Evolutionary conservation across 2,797 vertebrate genomes (phyloP).

Genomic region (Benthosema pterotum): DNA sequence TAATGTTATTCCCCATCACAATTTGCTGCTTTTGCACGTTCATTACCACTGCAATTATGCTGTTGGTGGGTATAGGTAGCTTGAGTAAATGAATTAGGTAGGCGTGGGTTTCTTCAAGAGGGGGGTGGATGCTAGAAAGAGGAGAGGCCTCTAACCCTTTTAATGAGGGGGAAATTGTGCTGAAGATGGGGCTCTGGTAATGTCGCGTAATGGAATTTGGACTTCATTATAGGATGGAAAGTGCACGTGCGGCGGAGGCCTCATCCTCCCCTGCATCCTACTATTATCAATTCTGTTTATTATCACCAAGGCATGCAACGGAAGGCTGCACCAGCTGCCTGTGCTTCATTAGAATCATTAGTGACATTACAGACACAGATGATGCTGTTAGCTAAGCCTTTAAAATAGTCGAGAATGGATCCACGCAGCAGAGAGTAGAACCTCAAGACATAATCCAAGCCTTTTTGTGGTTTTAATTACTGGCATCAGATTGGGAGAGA

Average conservation of each 20-base stretch:
- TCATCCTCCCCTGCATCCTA: constrained; percentile 47
- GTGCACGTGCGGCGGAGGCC: constrained; percentile 40
- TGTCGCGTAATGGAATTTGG: constrained; percentile 75
- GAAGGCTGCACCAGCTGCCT: constrained; percentile 23
- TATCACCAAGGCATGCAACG: constrained; percentile 45
- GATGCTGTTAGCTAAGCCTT: constrained; percentile 33
- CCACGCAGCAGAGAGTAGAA: constrained; percentile 18
- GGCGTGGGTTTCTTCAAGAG: constrained; percentile 69
- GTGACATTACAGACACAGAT: constrained; percentile 44
- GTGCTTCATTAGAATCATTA: constrained; percentile 32
- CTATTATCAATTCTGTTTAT: constrained; percentile 45
- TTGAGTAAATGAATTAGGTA: constrained; percentile 83
- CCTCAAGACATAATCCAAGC: background rate
- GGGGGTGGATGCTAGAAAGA: constrained; percentile 71
- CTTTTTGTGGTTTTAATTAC: background rate
- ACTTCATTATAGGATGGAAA: constrained; percentile 78
- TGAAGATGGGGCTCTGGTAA: constrained; percentile 72
- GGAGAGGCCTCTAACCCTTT: constrained; percentile 70
- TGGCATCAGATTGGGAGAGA: background rate
- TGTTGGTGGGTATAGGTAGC: constrained; percentile 78
- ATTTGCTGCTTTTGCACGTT: constrained; percentile 87
- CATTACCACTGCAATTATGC: constrained; percentile 86
- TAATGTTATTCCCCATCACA: constrained; percentile 85
- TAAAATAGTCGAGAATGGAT: constrained; percentile 22
- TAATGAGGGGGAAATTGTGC: constrained; percentile 81